A percentile compares a stretch with the other conserved stretches of the same genome.
Conservation (phyloP, 2,888 invertebrate genomes). For the Diaperis boleti region DNA sequence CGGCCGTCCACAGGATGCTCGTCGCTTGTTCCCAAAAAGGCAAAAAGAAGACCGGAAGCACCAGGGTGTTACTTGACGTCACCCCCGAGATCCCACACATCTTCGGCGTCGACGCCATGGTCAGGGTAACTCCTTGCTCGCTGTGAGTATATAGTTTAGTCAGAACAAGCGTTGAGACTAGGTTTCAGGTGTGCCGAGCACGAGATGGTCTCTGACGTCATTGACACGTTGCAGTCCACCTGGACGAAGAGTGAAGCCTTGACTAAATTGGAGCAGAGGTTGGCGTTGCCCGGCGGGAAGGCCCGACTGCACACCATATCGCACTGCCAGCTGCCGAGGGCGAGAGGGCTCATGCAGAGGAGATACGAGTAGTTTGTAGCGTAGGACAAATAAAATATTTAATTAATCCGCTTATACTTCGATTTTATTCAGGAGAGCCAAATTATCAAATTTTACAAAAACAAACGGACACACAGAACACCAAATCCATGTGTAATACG, state of each 20-base stretch:
- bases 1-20: constrained; percentile 72
- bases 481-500: no score
- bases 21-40: neutral
- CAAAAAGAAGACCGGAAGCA: neutral
- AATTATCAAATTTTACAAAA: no score
- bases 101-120: constrained; percentile 62
- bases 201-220: constrained; percentile 67
- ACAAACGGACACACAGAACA: no score
- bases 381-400: neutral
- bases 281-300: constrained; percentile 60
- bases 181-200: constrained; percentile 67
- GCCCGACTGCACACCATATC: constrained; percentile 68
- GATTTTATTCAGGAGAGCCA: no score
- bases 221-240: constrained; percentile 57
- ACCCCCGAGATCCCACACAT: constrained; percentile 51
- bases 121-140: constrained; percentile 68
- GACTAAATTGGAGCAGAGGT: constrained; percentile 58
- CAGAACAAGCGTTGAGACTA: neutral
- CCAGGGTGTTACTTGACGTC: neutral
- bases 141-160: constrained; percentile 38
- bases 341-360: constrained; percentile 67
- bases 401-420: no score
- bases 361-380: constrained; percentile 63
- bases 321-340: constrained; percentile 67
- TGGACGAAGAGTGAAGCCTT: constrained; percentile 54